Conservation (phyloP, 2,888 invertebrate species). For the Drosophila recens region DNA sequence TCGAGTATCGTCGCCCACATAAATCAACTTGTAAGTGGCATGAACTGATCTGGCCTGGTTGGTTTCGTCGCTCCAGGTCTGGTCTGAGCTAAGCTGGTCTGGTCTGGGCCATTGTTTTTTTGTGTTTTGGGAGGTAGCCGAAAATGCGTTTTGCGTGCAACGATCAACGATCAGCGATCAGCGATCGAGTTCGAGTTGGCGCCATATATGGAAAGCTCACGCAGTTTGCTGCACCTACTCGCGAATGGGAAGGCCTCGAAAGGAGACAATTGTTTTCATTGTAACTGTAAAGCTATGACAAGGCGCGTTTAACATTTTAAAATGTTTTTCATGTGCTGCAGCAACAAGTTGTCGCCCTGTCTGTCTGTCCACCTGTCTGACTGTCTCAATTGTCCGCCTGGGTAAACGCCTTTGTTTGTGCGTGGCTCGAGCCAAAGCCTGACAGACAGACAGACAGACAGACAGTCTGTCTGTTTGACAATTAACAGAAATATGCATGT, state of each 20-base stretch:
- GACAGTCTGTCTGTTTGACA: conserved; percentile 27
- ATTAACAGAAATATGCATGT: conserved; percentile 27
- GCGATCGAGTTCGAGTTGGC: conserved; percentile 59
- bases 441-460: conserved; percentile 3
- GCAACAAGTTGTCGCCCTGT: conserved; percentile 53
- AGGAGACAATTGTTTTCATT: conserved; percentile 59
- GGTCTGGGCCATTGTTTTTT: conserved; percentile 56
- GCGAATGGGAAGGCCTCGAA: conserved; percentile 41
- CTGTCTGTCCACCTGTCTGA: conserved; percentile 4
- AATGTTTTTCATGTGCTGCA: conserved; percentile 75
- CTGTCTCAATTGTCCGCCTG: conserved; percentile 43
- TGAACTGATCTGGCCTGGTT: conserved; percentile 29
- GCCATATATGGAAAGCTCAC: conserved; percentile 69
- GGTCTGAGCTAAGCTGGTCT: conserved; percentile 31
- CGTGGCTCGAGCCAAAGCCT: conserved; percentile 39
- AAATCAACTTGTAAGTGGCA: conserved; percentile 66
- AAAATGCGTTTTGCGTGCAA: conserved; percentile 75
- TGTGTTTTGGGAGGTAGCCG: conserved; percentile 55
- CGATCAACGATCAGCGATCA: conserved; percentile 21
- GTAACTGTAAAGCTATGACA: conserved; percentile 72
- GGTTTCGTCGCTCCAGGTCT: conserved; percentile 33
- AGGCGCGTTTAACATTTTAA: conserved; percentile 73
- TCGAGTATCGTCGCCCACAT: conserved; percentile 67
- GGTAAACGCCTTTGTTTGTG: conserved; percentile 58
- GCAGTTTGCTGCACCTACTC: conserved; percentile 73